Evolutionary conservation across 2,888 invertebrate genomes (phyloP).

Genomic region (Pachymerium ferrugineum): DNA sequence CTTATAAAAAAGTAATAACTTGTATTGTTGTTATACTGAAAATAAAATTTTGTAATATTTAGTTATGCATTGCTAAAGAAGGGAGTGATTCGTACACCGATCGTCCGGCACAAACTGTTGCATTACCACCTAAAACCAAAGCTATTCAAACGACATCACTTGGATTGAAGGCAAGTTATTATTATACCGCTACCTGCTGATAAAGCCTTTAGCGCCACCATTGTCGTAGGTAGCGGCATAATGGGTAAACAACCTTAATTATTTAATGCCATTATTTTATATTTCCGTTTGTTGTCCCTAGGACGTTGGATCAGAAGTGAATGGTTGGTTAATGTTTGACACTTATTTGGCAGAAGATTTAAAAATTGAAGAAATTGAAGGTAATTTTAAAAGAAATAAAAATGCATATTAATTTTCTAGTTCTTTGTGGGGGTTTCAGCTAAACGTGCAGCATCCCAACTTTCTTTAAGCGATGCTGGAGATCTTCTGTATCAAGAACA

Average conservation of each 20-base stretch:
- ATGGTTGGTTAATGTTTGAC: neutral
- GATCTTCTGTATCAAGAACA: neutral
- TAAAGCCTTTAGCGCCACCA: too few species aligned
- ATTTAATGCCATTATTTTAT: too few species aligned
- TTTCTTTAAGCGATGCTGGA: neutral
- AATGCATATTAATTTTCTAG: too few species aligned
- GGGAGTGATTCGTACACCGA: neutral
- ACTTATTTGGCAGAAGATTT: neutral
- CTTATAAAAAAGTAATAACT: constrained; percentile 28
- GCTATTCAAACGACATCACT: neutral
- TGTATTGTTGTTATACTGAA: neutral
- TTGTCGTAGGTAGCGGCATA: too few species aligned
- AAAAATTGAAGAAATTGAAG: neutral
- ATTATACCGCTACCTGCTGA: too few species aligned
- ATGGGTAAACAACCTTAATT: too few species aligned
- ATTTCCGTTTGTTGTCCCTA: neutral
- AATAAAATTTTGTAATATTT: neutral
- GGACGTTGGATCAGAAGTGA: neutral
- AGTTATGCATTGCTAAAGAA: neutral
- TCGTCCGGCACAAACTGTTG: neutral
- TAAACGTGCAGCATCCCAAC: too few species aligned
- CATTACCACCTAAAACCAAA: neutral
- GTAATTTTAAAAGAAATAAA: too few species aligned
- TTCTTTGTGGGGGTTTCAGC: too few species aligned
- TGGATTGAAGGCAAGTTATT: neutral